Conservation (phyloP, 2,113 vertebrate genomes). For the Tragelaphus buxtoni region DNA sequence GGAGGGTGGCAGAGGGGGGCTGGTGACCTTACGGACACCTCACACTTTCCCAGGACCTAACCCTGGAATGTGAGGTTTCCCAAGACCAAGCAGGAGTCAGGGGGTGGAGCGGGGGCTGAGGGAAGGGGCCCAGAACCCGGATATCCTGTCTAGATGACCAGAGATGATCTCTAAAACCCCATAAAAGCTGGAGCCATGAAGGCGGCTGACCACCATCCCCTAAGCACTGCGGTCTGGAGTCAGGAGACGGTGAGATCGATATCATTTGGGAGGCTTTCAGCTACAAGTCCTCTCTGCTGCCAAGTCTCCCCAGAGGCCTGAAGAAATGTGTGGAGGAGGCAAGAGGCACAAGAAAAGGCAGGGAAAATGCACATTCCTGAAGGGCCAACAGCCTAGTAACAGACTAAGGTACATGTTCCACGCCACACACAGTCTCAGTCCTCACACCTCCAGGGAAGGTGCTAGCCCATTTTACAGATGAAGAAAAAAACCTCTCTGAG, state of each 20-base stretch:
- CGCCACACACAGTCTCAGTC: not conserved
- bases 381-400: not conserved
- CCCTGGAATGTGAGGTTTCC: not conserved
- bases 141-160: constrained; percentile 48
- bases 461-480: not conserved
- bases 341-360: not conserved
- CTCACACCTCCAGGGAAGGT: too few relatives aligned
- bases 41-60: not conserved
- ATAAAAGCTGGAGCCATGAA: constrained; percentile 24
- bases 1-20: accelerated
- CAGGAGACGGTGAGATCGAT: constrained; percentile 24
- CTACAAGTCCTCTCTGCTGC: not conserved
- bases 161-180: constrained; percentile 40
- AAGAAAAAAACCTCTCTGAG: not conserved
- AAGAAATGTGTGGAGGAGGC: not conserved
- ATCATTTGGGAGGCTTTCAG: not conserved
- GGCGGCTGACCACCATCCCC: not conserved
- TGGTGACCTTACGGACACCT: not conserved
- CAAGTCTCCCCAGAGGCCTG: constrained; percentile 11
- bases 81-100: not conserved
- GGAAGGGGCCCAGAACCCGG: not conserved
- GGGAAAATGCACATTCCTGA: not conserved
- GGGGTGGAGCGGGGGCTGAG: not conserved
- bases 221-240: not conserved
- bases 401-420: not conserved